Evolutionary conservation across 2,888 invertebrate genomes (phyloP), one percentile per base, ranked within the genome.

Genomic region (Calliopum simillimum): DNA sequence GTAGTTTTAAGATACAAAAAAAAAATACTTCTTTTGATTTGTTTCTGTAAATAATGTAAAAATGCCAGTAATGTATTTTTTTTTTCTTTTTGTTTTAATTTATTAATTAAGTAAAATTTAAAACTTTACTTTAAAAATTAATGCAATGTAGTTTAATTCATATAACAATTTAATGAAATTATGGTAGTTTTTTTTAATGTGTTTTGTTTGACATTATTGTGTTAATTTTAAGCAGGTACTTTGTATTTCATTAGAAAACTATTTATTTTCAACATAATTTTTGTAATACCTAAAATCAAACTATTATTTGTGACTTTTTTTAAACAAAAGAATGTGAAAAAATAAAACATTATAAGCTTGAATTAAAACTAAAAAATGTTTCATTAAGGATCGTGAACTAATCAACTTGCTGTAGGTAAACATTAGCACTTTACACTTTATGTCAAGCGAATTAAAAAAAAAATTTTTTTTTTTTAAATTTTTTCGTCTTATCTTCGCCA

Each of bases 221-320:
- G 44, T 53, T 70, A 71, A 69, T 71, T 77, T 73, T 77, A 75
- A 74, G 72, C 73, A 75, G 76, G 75, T 77, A 72, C 71, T 76
- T 53, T 68, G 53, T 63, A 58, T 67, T 67, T 62, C 55, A 56
- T 14, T 63, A 63, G 63, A 43, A 63, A 61, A 71, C 55, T 71
- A 71, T 71, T 71, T 71, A 71, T 70, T 70, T 66, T 66, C 66
- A 66, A 47, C 47, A 46, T 62, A 33, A n/a, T 63, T 44, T 63
- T 61, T 53, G 53, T 62, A 46, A 61, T 70, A 65, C n/a, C 69
- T 66, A 44, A 61, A 61, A 62, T 63, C 56, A 67, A 70, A 70
- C 61, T 51, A 49, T 53, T 46, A 53, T 51, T 55, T 67, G 66
- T 59, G 67, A 62, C 33, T 65, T 62, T 68, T 55, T 71, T 63